Conservation (phyloP, 1,140 invertebrate species). For the Phocides pigmalion region DNA sequence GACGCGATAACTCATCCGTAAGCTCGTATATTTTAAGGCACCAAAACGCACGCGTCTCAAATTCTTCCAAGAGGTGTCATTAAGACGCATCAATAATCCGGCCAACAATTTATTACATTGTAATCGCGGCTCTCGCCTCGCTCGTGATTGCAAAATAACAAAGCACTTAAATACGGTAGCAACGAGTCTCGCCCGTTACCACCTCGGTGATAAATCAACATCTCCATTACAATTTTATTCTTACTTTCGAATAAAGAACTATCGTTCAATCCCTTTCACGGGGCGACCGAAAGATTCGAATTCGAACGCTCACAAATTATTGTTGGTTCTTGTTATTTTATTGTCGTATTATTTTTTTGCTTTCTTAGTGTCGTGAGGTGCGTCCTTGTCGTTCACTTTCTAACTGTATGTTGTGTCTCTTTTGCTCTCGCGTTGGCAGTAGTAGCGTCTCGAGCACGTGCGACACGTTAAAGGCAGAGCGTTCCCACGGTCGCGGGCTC, state of each 20-base stretch:
- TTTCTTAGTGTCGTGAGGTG: constrained; percentile 44
- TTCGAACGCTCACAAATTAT: constrained; percentile 77
- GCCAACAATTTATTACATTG: constrained; percentile 61
- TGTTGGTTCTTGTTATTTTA: constrained; percentile 74
- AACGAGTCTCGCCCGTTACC: constrained; percentile 38
- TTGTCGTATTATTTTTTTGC: constrained; percentile 69
- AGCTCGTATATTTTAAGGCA: constrained; percentile 23
- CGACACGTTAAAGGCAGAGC: constrained; percentile 80
- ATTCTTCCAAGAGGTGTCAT: constrained; percentile 34
- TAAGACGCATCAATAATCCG: constrained; percentile 51
- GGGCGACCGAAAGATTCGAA: constrained; percentile 49
- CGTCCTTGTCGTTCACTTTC: constrained; percentile 46
- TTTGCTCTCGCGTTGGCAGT: constrained; percentile 55
- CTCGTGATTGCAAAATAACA: constrained; percentile 62
- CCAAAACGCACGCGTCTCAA: constrained; percentile 38
- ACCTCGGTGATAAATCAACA: constrained; percentile 66
- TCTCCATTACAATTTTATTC: constrained; percentile 66
- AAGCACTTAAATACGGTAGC: constrained; percentile 67
- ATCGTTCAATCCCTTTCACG: constrained; percentile 62
- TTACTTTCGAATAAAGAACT: constrained; percentile 62
- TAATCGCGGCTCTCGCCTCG: constrained; percentile 45
- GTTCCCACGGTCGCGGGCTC: constrained; percentile 79
- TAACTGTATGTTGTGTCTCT: constrained; percentile 42
- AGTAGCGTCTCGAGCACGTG: constrained; percentile 77
- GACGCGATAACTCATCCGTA: constrained; percentile 31